phyloP scores from a whole-genome alignment of 2,888 invertebrate genomes.

The Antheraea assamensis region DNA sequence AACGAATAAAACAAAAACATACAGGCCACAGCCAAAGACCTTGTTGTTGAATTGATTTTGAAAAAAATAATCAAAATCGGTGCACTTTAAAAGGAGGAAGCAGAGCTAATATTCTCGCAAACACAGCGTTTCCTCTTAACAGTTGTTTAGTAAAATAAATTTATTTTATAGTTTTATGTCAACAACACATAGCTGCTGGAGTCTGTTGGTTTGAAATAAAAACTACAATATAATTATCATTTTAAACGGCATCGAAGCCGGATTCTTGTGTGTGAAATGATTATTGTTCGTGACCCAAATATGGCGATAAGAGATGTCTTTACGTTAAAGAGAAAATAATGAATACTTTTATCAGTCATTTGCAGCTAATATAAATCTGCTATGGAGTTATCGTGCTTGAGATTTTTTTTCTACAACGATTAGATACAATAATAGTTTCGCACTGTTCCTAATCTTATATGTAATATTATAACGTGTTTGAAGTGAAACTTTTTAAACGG shows the following conservation, averaged over 20 bases:
- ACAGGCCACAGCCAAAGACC: no score
- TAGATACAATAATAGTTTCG: not conserved
- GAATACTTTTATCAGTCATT: slow-evolving; percentile 6
- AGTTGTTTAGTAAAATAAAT: not conserved
- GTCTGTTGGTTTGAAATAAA: not conserved
- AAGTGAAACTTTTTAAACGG: not conserved
- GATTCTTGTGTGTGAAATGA: not conserved
- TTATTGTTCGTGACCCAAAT: slow-evolving; percentile 9
- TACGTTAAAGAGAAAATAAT: slow-evolving; percentile 5
- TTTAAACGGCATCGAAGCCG: not conserved
- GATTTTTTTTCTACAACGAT: not conserved
- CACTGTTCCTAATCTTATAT: not conserved
- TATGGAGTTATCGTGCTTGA: not conserved
- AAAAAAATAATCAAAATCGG: no score
- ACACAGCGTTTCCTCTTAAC: no score
- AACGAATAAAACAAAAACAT: no score
- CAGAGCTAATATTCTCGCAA: no score
- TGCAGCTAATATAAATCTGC: not conserved
- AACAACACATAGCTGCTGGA: not conserved
- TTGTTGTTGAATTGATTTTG: no score
- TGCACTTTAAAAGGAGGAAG: no score
- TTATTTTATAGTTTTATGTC: not conserved
- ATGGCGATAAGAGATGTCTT: slow-evolving; percentile 8
- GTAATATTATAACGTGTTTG: no score
- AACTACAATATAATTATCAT: not conserved